Evolutionary conservation across 2,797 vertebrate genomes (phyloP).

Genomic region (Siniperca scherzeri): DNA sequence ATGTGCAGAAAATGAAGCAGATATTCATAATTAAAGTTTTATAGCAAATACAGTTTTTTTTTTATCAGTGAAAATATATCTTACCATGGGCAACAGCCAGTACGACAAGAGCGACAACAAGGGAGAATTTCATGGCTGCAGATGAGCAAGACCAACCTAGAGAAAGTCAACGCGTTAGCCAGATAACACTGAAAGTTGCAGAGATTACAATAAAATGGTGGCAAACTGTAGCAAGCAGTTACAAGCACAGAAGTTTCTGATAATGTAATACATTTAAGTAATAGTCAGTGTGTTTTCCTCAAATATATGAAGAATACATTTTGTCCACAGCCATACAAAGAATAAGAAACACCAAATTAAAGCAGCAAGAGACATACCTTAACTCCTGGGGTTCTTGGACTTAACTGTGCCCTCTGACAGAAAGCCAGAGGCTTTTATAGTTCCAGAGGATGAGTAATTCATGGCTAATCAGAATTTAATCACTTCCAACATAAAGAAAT

Average conservation of each 20-base stretch:
- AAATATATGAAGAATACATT: background rate
- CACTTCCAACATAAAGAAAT: constrained; percentile 30
- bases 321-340: background rate
- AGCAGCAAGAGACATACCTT: constrained; percentile 62
- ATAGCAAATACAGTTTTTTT: background rate
- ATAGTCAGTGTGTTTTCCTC: background rate
- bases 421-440: constrained; percentile 65
- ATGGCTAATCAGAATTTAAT: constrained; percentile 41
- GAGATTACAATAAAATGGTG: background rate
- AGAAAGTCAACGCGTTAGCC: background rate
- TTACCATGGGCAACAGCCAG: constrained; percentile 77
- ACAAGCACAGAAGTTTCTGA: background rate
- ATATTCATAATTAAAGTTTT: background rate
- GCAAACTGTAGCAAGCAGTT: background rate
- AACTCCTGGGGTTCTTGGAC: constrained; percentile 50
- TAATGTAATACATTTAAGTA: background rate
- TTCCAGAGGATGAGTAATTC: constrained; percentile 39
- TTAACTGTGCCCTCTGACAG: constrained; percentile 49
- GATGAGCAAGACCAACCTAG: constrained; percentile 48
- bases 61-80: background rate
- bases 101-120: constrained; percentile 59
- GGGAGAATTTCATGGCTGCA: constrained; percentile 79
- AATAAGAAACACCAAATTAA: background rate
- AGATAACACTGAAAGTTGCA: background rate
- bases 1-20: background rate